phyloP scores from a whole-genome alignment of 1,140 invertebrate species.

The Vollenhovia emeryi region DNA sequence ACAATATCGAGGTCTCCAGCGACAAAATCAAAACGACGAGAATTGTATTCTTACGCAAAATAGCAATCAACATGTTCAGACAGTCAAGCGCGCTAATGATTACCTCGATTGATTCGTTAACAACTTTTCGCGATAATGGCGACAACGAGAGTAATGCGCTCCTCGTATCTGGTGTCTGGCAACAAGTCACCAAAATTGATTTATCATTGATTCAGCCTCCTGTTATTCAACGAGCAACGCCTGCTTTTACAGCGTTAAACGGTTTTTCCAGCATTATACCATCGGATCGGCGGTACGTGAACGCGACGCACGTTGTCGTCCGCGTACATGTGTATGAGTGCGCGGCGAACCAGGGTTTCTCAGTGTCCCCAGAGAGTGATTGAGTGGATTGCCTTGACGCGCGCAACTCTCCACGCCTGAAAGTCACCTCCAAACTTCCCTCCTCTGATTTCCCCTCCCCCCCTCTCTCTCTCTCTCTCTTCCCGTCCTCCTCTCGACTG shows the following conservation, averaged over 20 bases:
- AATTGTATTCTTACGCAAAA: not conserved
- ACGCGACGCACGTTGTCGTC: not conserved
- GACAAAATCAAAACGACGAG: not conserved
- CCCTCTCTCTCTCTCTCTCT: slow-evolving; percentile 7
- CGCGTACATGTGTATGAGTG: slow-evolving; percentile 18
- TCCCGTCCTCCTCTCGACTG: not conserved
- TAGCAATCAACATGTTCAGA: not conserved
- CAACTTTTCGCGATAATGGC: not conserved
- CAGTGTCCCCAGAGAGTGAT: slow-evolving; percentile 58
- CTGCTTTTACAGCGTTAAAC: slow-evolving; percentile 7
- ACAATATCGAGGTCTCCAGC: not conserved
- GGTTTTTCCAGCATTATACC: slow-evolving; percentile 27
- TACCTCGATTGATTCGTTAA: not conserved
- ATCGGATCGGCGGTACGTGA: not conserved
- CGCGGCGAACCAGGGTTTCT: slow-evolving; percentile 4
- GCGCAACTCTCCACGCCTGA: slow-evolving; percentile 59
- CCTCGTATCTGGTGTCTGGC: not conserved
- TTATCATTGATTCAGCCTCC: not conserved
- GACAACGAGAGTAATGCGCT: not conserved
- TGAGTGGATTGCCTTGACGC: slow-evolving; percentile 68
- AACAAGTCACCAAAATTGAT: slow-evolving; percentile 5
- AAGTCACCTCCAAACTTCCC: slow-evolving; percentile 50
- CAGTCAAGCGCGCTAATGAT: not conserved
- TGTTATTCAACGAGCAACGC: not conserved
- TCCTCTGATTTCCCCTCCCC: not conserved